Conservation (phyloP, 2,797 vertebrate species). For the Tauraco hartlaubi region DNA sequence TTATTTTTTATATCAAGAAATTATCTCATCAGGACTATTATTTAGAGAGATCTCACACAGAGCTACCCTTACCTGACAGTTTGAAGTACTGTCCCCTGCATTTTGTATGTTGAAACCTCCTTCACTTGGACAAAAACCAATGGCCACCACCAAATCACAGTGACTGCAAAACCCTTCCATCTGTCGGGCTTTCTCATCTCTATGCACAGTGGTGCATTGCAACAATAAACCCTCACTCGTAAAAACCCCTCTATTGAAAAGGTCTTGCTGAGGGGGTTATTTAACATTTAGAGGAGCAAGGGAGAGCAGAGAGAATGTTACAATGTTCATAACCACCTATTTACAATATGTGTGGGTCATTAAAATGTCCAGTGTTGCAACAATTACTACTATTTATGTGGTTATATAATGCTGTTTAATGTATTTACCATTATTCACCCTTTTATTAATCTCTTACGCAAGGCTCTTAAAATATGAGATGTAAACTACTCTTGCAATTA, state of each 20-base stretch:
- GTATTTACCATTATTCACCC: neutral
- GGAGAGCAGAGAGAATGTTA: neutral
- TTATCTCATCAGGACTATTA: neutral
- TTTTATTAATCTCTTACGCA: slow-evolving; percentile 2
- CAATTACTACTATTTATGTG: slow-evolving; percentile 31
- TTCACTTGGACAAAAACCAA: neutral
- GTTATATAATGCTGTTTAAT: slow-evolving; percentile 33
- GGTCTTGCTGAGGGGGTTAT: neutral
- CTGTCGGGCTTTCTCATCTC: neutral
- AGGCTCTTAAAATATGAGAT: slow-evolving; percentile 25
- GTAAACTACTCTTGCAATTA: slow-evolving; percentile 41
- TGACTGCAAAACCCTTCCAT: neutral
- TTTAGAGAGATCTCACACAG: neutral
- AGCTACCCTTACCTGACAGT: neutral
- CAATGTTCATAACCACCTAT: neutral
- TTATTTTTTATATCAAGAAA: neutral
- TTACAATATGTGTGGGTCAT: neutral
- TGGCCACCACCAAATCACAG: neutral
- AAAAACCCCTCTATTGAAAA: neutral
- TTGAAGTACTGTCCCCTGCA: neutral
- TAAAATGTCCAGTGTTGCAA: slow-evolving; percentile 23
- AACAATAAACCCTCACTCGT: neutral
- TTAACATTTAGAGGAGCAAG: neutral
- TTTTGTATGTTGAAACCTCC: neutral
- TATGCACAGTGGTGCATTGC: neutral